These are phyloP conservation scores for Polypterus bichir DNA, from an alignment of 2,113 vertebrate genomes.

Conservation along the genomic window DNA sequence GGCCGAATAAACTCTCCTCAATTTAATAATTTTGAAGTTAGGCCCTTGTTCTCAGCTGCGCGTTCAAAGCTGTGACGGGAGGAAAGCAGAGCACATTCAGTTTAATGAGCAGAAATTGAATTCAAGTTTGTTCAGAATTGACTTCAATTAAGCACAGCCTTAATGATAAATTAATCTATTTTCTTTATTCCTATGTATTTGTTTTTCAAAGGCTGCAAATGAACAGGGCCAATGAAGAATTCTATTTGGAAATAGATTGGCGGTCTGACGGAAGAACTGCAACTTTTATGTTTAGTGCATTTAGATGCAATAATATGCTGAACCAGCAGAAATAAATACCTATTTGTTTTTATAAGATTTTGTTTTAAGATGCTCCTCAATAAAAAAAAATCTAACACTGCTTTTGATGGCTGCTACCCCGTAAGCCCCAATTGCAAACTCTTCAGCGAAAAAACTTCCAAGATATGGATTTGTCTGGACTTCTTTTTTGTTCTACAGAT, in stretches of 20 bases:
- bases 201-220: slow-evolving; percentile 85
- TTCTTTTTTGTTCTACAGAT: no score
- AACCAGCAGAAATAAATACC: no score
- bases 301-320: slow-evolving; percentile 62
- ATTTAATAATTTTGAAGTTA: slow-evolving; percentile 96
- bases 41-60: slow-evolving; percentile 81
- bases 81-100: slow-evolving; percentile 72
- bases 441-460: slow-evolving; percentile 7
- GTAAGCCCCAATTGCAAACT: no score
- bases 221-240: slow-evolving; percentile 83
- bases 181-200: slow-evolving; percentile 90
- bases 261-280: slow-evolving; percentile 81
- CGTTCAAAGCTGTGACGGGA: slow-evolving; percentile 73
- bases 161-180: slow-evolving; percentile 99
- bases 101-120: slow-evolving; percentile 97
- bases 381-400: no score
- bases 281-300: slow-evolving; percentile 76
- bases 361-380: no score
- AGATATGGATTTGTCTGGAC: slow-evolving; percentile 56
- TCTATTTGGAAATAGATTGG: slow-evolving; percentile 86
- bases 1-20: slow-evolving; percentile 89
- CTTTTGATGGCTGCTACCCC: no score
- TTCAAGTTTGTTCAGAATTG: slow-evolving; percentile 96
- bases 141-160: slow-evolving; percentile 97
- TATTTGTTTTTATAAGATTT: no score